Conservation (phyloP, 2,888 invertebrate species). For the Troides helena region DNA sequence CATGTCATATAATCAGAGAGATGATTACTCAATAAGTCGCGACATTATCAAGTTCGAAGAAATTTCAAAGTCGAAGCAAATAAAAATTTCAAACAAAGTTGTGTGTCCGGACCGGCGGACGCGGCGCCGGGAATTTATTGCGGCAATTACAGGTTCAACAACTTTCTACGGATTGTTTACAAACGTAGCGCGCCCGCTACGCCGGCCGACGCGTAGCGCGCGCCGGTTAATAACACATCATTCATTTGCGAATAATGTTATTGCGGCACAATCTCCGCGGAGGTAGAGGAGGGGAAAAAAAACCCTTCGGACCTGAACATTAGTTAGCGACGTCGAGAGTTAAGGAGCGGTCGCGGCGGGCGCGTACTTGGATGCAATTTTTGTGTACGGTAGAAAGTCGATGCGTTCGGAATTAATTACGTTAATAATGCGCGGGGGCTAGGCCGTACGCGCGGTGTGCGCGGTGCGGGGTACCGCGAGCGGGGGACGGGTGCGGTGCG, state of each 20-base stretch:
- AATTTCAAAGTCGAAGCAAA: slow-evolving; percentile 5
- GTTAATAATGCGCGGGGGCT: slow-evolving; percentile 67
- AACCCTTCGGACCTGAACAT: slow-evolving; percentile 35
- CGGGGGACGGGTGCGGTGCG: background rate
- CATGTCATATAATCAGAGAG: too few relatives aligned
- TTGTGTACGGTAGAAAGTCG: slow-evolving; percentile 46
- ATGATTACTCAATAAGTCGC: background rate
- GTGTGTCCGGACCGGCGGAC: slow-evolving; percentile 10
- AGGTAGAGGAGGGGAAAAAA: background rate
- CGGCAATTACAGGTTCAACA: slow-evolving; percentile 26
- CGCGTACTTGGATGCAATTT: slow-evolving; percentile 34
- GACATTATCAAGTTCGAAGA: slow-evolving; percentile 2
- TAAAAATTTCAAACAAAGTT: slow-evolving; percentile 7
- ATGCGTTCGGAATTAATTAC: slow-evolving; percentile 68
- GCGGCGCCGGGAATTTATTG: slow-evolving; percentile 19
- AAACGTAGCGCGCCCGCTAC: slow-evolving; percentile 28
- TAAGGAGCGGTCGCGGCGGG: slow-evolving; percentile 33
- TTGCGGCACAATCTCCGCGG: background rate
- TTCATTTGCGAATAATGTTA: slow-evolving; percentile 11
- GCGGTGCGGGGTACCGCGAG: slow-evolving; percentile 30
- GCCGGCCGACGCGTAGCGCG: slow-evolving; percentile 7
- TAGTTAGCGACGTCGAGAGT: slow-evolving; percentile 43
- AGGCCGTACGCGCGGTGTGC: slow-evolving; percentile 55
- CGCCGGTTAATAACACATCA: slow-evolving; percentile 11
- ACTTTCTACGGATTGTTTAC: slow-evolving; percentile 29